phyloP scores from a whole-genome alignment of 23 tunicate genomes.

The Ascidia mentula region DNA sequence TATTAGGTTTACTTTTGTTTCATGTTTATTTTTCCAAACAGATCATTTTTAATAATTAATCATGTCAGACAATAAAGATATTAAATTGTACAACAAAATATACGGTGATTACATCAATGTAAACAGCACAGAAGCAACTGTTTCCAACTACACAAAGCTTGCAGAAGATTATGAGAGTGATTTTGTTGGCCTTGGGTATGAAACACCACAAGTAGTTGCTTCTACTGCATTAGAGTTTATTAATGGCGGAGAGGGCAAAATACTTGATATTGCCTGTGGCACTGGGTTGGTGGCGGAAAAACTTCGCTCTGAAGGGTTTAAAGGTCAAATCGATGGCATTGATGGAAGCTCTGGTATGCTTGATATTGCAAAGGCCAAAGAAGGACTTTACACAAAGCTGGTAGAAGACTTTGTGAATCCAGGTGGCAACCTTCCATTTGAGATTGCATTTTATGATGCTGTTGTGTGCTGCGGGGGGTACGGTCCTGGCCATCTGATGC shows the following conservation, averaged over 20 bases:
- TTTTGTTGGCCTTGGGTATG: conserved; percentile 57
- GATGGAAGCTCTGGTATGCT: conserved; percentile 54
- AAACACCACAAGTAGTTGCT: conserved; percentile 36
- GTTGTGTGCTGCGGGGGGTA: conserved; percentile 63
- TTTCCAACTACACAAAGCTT: conserved; percentile 38
- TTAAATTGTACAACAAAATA: conserved; percentile 24
- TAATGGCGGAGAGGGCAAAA: not conserved
- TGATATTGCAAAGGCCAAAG: conserved; percentile 15
- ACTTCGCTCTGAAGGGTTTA: conserved; percentile 17
- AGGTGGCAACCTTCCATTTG: conserved; percentile 5
- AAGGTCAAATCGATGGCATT: conserved; percentile 35
- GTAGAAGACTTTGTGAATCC: conserved; percentile 20
- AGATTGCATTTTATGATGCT: conserved; percentile 30
- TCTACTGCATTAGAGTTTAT: conserved; percentile 7
- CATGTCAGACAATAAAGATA: too few species aligned
- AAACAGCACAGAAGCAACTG: conserved; percentile 31
- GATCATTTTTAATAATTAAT: too few species aligned
- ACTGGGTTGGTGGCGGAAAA: conserved; percentile 43
- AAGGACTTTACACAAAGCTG: conserved; percentile 1
- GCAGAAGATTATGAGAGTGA: conserved; percentile 39
- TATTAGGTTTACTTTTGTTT: too few species aligned
- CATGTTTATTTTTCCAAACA: too few species aligned
- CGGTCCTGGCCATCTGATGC: conserved; percentile 50
- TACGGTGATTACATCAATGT: conserved; percentile 47
- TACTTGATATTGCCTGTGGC: conserved; percentile 49